phyloP scores from a whole-genome alignment of 2,797 vertebrate species.

The Dipus sagitta region DNA sequence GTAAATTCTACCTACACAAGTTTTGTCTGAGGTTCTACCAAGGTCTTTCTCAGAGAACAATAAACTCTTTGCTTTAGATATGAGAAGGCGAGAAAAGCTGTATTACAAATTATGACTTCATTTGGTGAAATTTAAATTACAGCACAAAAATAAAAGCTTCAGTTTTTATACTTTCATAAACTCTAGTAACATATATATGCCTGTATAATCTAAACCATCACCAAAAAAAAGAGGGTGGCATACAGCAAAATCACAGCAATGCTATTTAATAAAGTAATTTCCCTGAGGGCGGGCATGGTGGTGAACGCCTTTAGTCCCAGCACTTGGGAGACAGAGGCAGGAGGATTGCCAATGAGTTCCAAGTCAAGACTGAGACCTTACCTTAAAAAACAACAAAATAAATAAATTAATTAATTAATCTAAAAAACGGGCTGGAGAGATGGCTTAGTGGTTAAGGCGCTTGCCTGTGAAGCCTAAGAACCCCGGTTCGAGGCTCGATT shows the following conservation, averaged over 20 bases:
- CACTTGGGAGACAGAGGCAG: too few species aligned
- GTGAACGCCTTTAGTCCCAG: too few species aligned
- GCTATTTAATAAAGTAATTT: constrained; percentile 55
- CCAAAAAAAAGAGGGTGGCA: neutral
- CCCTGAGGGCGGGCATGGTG: neutral
- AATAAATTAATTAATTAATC: too few species aligned
- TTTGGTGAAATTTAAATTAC: constrained; percentile 3
- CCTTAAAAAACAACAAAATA: too few species aligned
- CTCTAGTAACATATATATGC: constrained; percentile 34
- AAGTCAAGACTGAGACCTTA: too few species aligned
- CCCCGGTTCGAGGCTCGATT: too few species aligned
- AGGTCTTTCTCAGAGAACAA: constrained; percentile 19
- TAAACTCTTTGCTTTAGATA: neutral
- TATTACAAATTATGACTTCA: neutral
- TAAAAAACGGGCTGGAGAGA: too few species aligned
- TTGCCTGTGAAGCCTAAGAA: too few species aligned
- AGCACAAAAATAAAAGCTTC: constrained; percentile 31
- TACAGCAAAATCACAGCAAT: constrained; percentile 3
- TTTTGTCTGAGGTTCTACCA: neutral
- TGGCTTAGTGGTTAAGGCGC: too few species aligned
- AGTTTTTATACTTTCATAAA: constrained; percentile 37
- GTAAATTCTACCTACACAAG: constrained; percentile 48
- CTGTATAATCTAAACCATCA: neutral
- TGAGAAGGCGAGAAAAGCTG: constrained; percentile 27
- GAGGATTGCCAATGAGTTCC: too few species aligned